These are phyloP conservation scores for Meteorus cinctellus DNA, from an alignment of 2,888 invertebrate species.

Conservation along the genomic window DNA sequence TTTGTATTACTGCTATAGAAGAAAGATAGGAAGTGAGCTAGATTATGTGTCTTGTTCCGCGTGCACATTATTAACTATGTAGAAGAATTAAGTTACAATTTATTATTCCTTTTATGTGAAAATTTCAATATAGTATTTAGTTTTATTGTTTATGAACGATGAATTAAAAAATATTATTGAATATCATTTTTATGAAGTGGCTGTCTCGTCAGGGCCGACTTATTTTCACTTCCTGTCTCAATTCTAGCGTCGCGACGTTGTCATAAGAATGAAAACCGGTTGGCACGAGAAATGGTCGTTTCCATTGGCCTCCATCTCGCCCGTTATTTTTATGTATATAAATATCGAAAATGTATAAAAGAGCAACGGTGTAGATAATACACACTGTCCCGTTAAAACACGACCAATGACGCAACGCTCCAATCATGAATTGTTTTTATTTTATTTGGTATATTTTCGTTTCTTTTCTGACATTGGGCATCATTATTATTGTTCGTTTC, in stretches of 20 bases:
- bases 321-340: conserved; percentile 5
- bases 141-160: not conserved
- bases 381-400: conserved; percentile 8
- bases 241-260: conserved; percentile 13
- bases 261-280: conserved; percentile 23
- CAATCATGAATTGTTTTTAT: conserved; percentile 4
- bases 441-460: not conserved
- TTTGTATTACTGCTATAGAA: not conserved
- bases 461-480: not conserved
- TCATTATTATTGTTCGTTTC: not conserved
- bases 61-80: not conserved
- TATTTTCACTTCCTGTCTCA: conserved; percentile 6
- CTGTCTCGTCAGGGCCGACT: not conserved
- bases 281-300: conserved; percentile 18
- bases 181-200: not conserved
- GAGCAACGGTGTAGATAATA: conserved; percentile 5
- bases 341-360: not conserved
- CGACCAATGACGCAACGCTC: not conserved
- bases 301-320: conserved; percentile 13
- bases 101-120: not conserved
- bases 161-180: not conserved
- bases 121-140: not conserved
- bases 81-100: not conserved
- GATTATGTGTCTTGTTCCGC: not conserved
- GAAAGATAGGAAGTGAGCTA: not conserved